Conservation (phyloP, 1,140 invertebrate species). For the Macrosteles quadrilineatus region DNA sequence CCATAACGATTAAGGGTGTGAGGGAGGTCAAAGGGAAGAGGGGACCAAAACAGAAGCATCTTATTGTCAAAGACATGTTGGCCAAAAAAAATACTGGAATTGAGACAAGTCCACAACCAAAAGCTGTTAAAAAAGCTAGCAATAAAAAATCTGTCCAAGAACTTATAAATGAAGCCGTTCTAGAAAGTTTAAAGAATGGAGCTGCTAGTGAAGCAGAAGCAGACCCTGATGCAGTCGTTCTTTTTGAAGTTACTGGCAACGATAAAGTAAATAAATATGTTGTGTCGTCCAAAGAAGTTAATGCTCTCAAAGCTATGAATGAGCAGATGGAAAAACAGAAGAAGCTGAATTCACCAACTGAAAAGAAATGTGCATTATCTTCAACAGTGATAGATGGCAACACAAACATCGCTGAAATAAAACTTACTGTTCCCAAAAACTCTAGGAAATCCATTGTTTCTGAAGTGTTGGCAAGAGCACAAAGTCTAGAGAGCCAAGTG, state of each 20-base stretch:
- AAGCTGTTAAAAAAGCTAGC: background rate
- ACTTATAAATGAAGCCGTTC: conserved; percentile 34
- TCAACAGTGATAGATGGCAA: conserved; percentile 34
- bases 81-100: conserved; percentile 7
- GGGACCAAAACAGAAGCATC: conserved; percentile 14
- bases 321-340: conserved; percentile 38
- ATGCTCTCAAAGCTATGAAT: conserved; percentile 39
- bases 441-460: conserved; percentile 38
- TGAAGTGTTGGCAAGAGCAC: conserved; percentile 33
- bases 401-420: conserved; percentile 38
- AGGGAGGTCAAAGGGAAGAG: background rate
- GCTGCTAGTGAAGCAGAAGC: conserved; percentile 35
- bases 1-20: conserved; percentile 5
- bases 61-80: conserved; percentile 38
- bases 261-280: conserved; percentile 44
- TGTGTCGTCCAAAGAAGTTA: conserved; percentile 43
- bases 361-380: conserved; percentile 31
- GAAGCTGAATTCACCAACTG: conserved; percentile 27
- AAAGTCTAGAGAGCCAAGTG: conserved; percentile 22
- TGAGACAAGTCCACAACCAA: background rate
- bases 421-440: conserved; percentile 37
- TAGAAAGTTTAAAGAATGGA: conserved; percentile 37
- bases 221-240: conserved; percentile 44
- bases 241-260: conserved; percentile 43
- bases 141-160: conserved; percentile 28